These are phyloP conservation scores for Epinotia demarniana DNA, from an alignment of 2,888 invertebrate species.

Conservation along the genomic window DNA sequence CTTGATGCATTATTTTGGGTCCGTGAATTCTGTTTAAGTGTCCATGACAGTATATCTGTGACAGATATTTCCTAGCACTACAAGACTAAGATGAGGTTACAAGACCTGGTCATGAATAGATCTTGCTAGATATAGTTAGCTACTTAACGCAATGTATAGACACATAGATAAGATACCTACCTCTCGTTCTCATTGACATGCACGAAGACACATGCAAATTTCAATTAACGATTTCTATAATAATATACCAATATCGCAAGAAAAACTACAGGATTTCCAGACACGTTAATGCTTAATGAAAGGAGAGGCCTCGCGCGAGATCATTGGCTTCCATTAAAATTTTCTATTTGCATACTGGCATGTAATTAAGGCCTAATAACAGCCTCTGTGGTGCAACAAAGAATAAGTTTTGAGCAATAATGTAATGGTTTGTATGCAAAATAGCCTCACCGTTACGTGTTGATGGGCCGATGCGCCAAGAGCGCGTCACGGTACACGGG, in stretches of 20 bases:
- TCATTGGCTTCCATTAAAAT: constrained; percentile 77
- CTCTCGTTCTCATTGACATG: constrained; percentile 20
- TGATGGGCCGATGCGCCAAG: constrained; percentile 79
- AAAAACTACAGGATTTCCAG: constrained; percentile 44
- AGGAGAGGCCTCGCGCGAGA: constrained; percentile 67
- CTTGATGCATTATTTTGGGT: too few species aligned
- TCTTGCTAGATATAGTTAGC: background rate
- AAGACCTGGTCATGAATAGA: constrained; percentile 4
- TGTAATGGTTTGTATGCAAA: constrained; percentile 85
- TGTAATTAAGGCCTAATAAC: constrained; percentile 83
- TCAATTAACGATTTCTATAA: constrained; percentile 35
- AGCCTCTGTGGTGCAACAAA: constrained; percentile 82
- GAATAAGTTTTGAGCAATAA: constrained; percentile 85
- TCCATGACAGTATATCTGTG: too few species aligned
- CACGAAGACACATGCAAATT: constrained; percentile 34
- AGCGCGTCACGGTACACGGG: constrained; percentile 80
- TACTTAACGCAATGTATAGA: background rate
- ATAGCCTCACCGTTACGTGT: constrained; percentile 82
- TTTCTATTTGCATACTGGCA: constrained; percentile 81
- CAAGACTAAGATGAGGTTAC: background rate
- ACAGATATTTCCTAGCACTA: too few species aligned
- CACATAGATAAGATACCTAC: background rate
- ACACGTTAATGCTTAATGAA: constrained; percentile 69
- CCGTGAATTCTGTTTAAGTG: too few species aligned
- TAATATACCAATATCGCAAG: constrained; percentile 31